Conservation (phyloP, 2,797 vertebrate species). For the Anolis apletophallus region DNA sequence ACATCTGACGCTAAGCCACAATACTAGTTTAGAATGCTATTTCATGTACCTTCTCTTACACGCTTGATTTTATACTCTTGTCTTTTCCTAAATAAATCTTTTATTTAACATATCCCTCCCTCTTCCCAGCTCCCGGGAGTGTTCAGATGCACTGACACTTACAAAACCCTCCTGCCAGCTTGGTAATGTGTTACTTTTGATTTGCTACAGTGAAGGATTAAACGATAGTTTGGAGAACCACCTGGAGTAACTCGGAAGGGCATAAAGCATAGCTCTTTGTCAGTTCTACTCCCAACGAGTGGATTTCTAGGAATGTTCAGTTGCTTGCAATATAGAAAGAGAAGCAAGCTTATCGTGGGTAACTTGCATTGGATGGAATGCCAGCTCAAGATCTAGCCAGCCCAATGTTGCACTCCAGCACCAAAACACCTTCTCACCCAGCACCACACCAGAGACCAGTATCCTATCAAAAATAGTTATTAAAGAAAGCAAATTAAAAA, state of each 20-base stretch:
- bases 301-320: not conserved
- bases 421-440: no score
- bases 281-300: not conserved
- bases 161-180: conserved; percentile 22
- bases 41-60: conserved; percentile 25
- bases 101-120: conserved; percentile 13
- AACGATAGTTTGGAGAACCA: not conserved
- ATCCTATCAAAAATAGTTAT: no score
- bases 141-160: conserved; percentile 16
- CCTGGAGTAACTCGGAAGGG: not conserved
- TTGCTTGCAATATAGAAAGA: not conserved
- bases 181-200: not conserved
- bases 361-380: not conserved
- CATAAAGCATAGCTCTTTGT: no score
- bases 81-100: conserved; percentile 30
- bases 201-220: conserved; percentile 10
- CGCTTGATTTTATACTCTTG: not conserved
- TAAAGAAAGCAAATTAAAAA: no score
- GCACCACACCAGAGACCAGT: no score
- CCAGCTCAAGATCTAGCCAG: no score
- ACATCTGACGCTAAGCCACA: conserved; percentile 19
- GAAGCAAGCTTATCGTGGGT: not conserved
- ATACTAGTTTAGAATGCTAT: conserved; percentile 30
- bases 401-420: no score
- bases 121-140: not conserved